Evolutionary conservation across 2,888 invertebrate species (phyloP).

Genomic region (Heliconius cydno): DNA sequence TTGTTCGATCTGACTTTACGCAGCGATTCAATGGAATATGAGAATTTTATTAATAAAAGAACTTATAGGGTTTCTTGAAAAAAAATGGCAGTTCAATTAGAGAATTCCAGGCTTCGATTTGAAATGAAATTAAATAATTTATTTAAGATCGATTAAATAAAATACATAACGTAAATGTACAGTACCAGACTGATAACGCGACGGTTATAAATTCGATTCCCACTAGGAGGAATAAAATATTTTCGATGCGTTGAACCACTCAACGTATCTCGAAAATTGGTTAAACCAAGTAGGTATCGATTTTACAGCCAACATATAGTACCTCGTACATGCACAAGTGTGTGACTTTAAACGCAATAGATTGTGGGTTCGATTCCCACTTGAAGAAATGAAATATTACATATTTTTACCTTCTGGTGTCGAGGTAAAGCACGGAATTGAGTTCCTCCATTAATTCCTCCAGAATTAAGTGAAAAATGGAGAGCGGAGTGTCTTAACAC

Average conservation of each 20-base stretch:
- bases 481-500: background rate
- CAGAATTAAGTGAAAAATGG: background rate
- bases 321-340: background rate
- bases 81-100: constrained; percentile 1
- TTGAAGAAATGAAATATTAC: background rate
- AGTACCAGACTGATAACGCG: too few species aligned
- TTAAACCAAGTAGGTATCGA: too few species aligned
- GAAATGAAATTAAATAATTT: background rate
- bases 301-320: too few species aligned
- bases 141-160: background rate
- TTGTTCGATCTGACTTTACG: constrained; percentile 16
- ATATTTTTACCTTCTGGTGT: background rate
- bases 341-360: background rate
- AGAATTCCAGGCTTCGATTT: background rate
- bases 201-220: background rate
- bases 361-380: background rate
- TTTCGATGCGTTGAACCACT: too few species aligned
- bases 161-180: too few species aligned
- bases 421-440: background rate
- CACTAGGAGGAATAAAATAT: too few species aligned
- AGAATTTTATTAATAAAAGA: constrained; percentile 21
- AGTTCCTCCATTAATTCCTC: background rate
- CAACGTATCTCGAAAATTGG: too few species aligned
- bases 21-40: constrained; percentile 7
- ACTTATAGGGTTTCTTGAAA: constrained; percentile 19